Evolutionary conservation across 35 echinoderm and acorn worm genomes (phyloP).

Genomic region (Lytechinus pictus): DNA sequence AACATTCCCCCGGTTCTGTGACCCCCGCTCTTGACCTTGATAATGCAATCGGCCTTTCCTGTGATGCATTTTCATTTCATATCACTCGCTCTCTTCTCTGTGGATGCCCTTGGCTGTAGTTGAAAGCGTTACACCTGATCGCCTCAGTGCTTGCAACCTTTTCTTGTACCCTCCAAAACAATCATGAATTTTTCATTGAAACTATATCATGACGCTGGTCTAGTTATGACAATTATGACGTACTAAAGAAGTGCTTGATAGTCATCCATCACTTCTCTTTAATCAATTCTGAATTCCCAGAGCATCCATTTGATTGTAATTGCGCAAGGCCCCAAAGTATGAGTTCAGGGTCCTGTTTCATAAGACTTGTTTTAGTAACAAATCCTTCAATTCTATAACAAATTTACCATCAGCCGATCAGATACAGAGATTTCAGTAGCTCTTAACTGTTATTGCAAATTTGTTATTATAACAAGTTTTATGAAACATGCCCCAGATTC

Average conservation of each 20-base stretch:
- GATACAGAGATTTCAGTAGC: no score
- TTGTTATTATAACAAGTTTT: no score
- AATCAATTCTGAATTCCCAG: background rate
- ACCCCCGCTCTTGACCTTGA: no score
- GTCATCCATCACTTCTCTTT: background rate
- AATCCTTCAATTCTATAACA: no score
- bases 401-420: no score
- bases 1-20: no score
- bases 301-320: background rate
- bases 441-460: no score
- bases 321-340: background rate
- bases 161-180: background rate
- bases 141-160: background rate
- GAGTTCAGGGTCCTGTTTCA: background rate
- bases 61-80: no score
- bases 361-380: background rate
- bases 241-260: background rate
- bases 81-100: no score
- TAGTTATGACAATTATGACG: background rate
- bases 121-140: background rate
- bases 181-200: conserved; percentile 6
- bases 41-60: no score
- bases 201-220: background rate
- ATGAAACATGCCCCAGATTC: no score
- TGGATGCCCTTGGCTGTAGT: background rate